Base-by-base conservation (phyloP, 2,113 vertebrate genomes). In the Hemibagrus wyckioides region DNA sequence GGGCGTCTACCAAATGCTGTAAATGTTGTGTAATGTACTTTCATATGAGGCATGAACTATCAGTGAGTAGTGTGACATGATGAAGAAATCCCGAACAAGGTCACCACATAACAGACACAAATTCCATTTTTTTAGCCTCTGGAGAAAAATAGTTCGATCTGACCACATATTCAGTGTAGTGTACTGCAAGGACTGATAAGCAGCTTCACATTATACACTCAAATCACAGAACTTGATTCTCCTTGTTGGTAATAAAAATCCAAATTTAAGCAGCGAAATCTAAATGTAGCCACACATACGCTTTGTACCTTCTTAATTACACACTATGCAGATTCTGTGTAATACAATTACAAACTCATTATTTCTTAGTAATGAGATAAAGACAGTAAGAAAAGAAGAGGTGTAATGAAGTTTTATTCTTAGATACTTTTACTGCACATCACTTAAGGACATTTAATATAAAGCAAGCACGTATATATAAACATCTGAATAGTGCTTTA, bases 321-420 rank as follows among this genome's bases (percentile, higher is more conserved):
- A 23, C 77, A 80, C 4, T 52, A 80, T 36, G 52, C 30, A 44
- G 77, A 56, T 56, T 81, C 28, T 57, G 33, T 39, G 33, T 28
- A 41, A 59, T 81, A 28, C 33, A 81, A 59, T 59, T 59, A 81
- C 54, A 81, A 59, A 59, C 54, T 36, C 52, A 80, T 80, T 59
- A 36, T 59, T 56, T 59, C 33, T 59, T 23, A 7, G 79, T 59
- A 59, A 59, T 59, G 33, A 81, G 79, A 81, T 81, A 59, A 81
- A 57, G 33, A 39, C n/a, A 57, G 54, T 80, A 57, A 57, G 57
- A 54, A 44, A 48, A 48, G 15, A 33, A 52, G 8, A 56, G 41
- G 33, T 25, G 10, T 59, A 81, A 81, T 59, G 54, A 41, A 59
- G 21, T 81, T 81, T 81, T 2, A 79, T 52, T 30, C 15, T 79